Percentiles rank a stretch among this genome's conserved stretches.
phyloP scores from a whole-genome alignment of 2,797 vertebrate species.

The Halcyon leucocephala region DNA sequence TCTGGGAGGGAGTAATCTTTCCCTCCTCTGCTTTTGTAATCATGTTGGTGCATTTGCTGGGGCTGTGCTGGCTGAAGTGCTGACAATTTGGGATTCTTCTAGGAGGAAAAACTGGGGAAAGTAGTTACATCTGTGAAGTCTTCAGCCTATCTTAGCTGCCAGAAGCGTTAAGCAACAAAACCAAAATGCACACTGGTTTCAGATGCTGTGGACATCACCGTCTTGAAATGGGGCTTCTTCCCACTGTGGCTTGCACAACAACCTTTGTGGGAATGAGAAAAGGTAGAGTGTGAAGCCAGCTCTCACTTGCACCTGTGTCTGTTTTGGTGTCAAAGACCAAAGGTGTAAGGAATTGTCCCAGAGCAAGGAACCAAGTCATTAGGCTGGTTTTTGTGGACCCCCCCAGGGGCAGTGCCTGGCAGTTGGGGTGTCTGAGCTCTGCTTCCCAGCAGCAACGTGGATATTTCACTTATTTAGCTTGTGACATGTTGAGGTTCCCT shows the following conservation, averaged over 20 bases:
- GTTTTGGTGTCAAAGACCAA: not conserved
- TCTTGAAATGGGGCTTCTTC: not conserved
- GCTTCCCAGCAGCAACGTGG: not conserved
- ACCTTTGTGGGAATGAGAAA: accelerated
- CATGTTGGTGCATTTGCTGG: accelerated
- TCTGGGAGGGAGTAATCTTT: not conserved
- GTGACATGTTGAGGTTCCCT: not conserved
- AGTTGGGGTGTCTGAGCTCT: not conserved
- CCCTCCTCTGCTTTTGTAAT: not conserved
- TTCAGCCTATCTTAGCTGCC: not conserved
- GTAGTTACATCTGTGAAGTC: not conserved
- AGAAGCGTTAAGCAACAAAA: not conserved
- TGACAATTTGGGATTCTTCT: not conserved
- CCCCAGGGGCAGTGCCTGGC: accelerated
- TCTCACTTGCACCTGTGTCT: accelerated
- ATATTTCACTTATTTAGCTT: not conserved
- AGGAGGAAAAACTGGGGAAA: not conserved
- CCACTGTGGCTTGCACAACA: accelerated
- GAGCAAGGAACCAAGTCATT: accelerated
- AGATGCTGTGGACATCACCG: accelerated
- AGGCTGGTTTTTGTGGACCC: not conserved
- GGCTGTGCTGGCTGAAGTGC: not conserved
- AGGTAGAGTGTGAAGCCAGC: not conserved
- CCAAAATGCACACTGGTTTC: accelerated
- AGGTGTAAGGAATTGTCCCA: accelerated